Evolutionary conservation across 2,888 invertebrate species (phyloP).

Genomic region (Raillietiella orientalis): DNA sequence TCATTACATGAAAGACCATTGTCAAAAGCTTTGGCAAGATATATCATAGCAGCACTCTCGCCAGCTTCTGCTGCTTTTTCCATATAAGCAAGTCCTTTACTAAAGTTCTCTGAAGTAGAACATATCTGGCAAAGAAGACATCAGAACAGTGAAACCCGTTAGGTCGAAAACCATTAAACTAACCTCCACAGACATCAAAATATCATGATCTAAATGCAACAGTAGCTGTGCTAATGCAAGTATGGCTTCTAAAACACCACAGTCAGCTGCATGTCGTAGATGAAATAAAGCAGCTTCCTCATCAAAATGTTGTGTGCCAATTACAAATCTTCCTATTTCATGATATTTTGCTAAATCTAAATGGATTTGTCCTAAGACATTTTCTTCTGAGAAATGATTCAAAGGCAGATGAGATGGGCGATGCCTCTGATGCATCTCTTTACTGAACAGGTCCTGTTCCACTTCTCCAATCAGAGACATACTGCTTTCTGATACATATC

Average conservation of each 20-base stretch:
- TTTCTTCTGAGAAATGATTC: not conserved
- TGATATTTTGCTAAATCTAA: constrained; percentile 20
- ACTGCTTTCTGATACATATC: not conserved
- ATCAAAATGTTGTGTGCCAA: constrained; percentile 12
- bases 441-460: too few species aligned
- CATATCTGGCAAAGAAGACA: too few species aligned
- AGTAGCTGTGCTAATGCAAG: constrained; percentile 16
- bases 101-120: constrained; percentile 10
- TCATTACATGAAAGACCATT: constrained; percentile 12
- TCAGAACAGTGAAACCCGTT: too few species aligned
- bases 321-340: constrained; percentile 17
- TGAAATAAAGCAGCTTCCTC: constrained; percentile 18
- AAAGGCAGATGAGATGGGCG: not conserved
- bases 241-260: constrained; percentile 18
- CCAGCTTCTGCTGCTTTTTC: constrained; percentile 16
- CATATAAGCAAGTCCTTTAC: constrained; percentile 11
- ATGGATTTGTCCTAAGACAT: constrained; percentile 13
- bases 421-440: not conserved
- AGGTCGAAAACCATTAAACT: too few species aligned
- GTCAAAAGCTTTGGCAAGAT: constrained; percentile 18
- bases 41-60: constrained; percentile 17
- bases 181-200: constrained; percentile 15
- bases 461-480: not conserved
- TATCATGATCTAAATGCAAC: constrained; percentile 16
- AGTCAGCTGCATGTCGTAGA: constrained; percentile 17